Conservation (phyloP, 2,113 vertebrate species). For the Ageneiosus marmoratus region DNA sequence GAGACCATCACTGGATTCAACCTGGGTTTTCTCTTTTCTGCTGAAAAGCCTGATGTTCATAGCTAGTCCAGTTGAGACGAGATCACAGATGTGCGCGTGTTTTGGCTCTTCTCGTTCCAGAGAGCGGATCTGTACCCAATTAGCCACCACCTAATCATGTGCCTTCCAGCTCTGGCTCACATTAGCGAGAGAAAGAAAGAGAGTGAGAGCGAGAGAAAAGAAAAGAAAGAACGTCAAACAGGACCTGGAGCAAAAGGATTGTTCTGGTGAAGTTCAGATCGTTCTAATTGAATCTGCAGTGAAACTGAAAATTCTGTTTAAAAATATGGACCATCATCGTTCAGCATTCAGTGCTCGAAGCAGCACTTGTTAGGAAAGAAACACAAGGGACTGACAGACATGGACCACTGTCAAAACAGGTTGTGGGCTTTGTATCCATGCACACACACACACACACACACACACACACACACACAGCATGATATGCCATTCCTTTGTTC, state of each 20-base stretch:
- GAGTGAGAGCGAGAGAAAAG: slow-evolving; percentile 28
- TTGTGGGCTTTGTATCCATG: slow-evolving; percentile 19
- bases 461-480: slow-evolving; percentile 45
- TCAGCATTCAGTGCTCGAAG: background rate
- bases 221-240: slow-evolving; percentile 48
- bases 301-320: slow-evolving; percentile 53
- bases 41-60: slow-evolving; percentile 6
- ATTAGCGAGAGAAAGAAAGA: slow-evolving; percentile 51
- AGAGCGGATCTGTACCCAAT: slow-evolving; percentile 75
- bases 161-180: slow-evolving; percentile 63
- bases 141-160: slow-evolving; percentile 68
- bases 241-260: slow-evolving; percentile 48
- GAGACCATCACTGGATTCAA: background rate
- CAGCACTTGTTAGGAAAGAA: slow-evolving; percentile 6
- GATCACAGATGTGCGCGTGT: slow-evolving; percentile 63
- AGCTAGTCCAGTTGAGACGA: slow-evolving; percentile 6
- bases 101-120: slow-evolving; percentile 65
- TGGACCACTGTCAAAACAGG: slow-evolving; percentile 44
- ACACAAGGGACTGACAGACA: slow-evolving; percentile 20
- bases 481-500: slow-evolving; percentile 56
- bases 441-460: slow-evolving; percentile 31
- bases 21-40: slow-evolving; percentile 6
- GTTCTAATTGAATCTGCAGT: slow-evolving; percentile 61
- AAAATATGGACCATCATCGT: slow-evolving; percentile 27
- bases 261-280: slow-evolving; percentile 59